These are phyloP conservation scores for Calliopum simillimum DNA, from an alignment of 2,888 invertebrate species.

Conservation along the genomic window DNA sequence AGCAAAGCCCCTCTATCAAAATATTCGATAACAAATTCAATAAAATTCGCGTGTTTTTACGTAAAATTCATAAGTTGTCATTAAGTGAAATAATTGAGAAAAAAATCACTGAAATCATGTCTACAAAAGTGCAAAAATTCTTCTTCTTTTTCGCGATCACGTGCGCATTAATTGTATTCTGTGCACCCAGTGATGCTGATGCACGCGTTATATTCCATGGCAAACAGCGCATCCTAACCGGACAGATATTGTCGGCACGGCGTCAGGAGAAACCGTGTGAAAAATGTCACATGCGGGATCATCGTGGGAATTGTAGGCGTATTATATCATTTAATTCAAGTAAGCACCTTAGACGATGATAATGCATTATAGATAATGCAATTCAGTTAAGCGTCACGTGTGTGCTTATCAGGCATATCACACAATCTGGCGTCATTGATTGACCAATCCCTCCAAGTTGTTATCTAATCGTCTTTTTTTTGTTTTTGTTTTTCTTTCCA, in stretches of 20 bases:
- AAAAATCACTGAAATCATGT: not conserved
- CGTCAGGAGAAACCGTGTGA: slow-evolving; percentile 56
- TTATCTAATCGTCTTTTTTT: not conserved
- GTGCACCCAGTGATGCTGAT: slow-evolving; percentile 50
- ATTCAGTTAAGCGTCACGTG: not conserved
- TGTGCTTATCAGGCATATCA: not conserved
- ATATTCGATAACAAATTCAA: not conserved
- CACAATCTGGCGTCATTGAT: not conserved
- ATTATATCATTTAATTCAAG: slow-evolving; percentile 57
- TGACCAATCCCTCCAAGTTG: too few species aligned
- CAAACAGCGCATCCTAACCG: slow-evolving; percentile 50
- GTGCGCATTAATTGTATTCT: slow-evolving; percentile 48
- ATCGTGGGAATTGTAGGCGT: slow-evolving; percentile 61
- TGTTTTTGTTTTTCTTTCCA: slow-evolving; percentile 41
- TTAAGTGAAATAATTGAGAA: not conserved
- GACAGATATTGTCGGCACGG: slow-evolving; percentile 56
- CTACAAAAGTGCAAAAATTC: not conserved
- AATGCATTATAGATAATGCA: not conserved
- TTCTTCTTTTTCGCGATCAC: not conserved
- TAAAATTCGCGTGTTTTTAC: too few species aligned
- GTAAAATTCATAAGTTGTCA: too few species aligned
- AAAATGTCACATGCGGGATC: slow-evolving; percentile 62
- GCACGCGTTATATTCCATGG: slow-evolving; percentile 60
- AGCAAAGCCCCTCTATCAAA: not conserved
- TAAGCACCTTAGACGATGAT: slow-evolving; percentile 42